phyloP scores from a whole-genome alignment of 2,113 vertebrate species.

The Phrynosoma blainvillii region DNA sequence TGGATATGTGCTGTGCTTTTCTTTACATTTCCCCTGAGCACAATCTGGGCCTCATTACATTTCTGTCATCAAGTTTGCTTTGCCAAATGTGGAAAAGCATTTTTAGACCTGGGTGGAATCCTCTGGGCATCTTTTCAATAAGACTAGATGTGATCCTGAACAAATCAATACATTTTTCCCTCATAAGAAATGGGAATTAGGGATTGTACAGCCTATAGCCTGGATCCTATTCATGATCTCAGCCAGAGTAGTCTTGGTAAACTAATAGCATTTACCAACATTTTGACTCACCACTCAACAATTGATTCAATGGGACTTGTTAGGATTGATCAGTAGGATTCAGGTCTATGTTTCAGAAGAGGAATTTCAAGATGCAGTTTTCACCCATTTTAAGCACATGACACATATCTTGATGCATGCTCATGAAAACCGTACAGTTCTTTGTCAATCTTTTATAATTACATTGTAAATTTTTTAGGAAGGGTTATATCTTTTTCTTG shows the following conservation, averaged over 20 bases:
- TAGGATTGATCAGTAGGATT: too few relatives aligned
- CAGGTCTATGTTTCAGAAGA: background rate
- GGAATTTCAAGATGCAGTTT: background rate
- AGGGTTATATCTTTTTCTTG: background rate
- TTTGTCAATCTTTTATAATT: background rate
- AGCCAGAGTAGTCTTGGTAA: too few relatives aligned
- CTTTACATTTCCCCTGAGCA: background rate
- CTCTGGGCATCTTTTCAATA: background rate
- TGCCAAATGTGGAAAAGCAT: background rate
- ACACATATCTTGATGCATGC: background rate
- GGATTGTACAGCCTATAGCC: too few relatives aligned
- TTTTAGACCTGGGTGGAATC: background rate
- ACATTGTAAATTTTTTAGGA: background rate
- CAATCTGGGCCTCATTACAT: background rate
- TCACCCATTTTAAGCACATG: background rate
- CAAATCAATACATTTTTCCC: background rate
- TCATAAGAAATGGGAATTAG: background rate
- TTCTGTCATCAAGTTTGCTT: background rate
- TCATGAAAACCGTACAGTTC: background rate
- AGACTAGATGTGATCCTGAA: background rate
- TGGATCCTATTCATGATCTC: too few relatives aligned
- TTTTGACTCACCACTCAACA: too few relatives aligned
- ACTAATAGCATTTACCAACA: too few relatives aligned
- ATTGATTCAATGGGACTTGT: too few relatives aligned
- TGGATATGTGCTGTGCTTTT: too few relatives aligned